Percentiles rank a stretch among this genome's conserved stretches.
Evolutionary conservation across 2,797 vertebrate species (phyloP).

Genomic region (Crenuchus spilurus): DNA sequence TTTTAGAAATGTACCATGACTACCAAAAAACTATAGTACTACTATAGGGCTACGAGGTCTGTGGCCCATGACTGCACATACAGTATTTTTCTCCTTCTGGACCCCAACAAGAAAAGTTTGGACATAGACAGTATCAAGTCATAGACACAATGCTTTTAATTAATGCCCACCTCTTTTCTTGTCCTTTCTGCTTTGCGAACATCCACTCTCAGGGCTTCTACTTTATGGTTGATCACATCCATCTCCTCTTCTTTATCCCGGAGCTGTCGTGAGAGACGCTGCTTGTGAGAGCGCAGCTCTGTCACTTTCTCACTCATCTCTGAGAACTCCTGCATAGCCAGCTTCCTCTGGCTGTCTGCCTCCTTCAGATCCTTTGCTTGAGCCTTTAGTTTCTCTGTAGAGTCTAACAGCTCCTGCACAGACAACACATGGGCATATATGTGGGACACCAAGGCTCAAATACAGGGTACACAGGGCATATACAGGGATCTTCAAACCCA

Average conservation of each 20-base stretch:
- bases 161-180: constrained; percentile 94
- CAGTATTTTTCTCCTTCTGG: too few relatives aligned
- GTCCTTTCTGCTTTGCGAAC: constrained; percentile 93
- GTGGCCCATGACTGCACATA: too few relatives aligned
- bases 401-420: constrained; percentile 66
- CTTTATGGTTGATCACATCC: constrained; percentile 90
- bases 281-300: constrained; percentile 92
- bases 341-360: constrained; percentile 93
- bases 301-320: constrained; percentile 95
- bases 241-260: constrained; percentile 99
- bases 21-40: too few relatives aligned
- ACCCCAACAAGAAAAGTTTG: too few relatives aligned
- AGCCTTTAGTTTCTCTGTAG: constrained; percentile 74
- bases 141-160: constrained; percentile 21
- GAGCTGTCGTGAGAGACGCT: constrained; percentile 92
- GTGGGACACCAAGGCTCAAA: neutral
- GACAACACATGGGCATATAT: constrained; percentile 15
- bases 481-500: too few relatives aligned
- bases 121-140: neutral
- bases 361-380: constrained; percentile 98
- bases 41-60: too few relatives aligned
- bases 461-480: neutral
- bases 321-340: constrained; percentile 96
- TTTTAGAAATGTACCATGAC: too few relatives aligned
- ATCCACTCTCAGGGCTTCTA: constrained; percentile 92